Evolutionary conservation across 2,797 vertebrate species (phyloP).

Genomic region (Lemur catta): DNA sequence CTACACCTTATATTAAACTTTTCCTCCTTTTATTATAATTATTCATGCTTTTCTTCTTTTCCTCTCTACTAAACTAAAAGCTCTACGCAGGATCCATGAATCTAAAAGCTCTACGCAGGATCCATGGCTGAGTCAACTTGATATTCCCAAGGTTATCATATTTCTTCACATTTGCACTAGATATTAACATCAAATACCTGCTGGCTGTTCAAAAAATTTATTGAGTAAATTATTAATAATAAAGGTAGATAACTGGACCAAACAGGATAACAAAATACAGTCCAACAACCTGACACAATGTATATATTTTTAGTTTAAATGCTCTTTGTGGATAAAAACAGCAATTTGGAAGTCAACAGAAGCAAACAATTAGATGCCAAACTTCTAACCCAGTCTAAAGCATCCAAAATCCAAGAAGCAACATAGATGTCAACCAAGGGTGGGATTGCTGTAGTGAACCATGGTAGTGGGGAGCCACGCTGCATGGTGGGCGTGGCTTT

Average conservation of each 20-base stretch:
- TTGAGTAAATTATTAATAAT: neutral
- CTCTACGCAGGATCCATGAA: neutral
- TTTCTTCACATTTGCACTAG: neutral
- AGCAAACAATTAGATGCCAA: neutral
- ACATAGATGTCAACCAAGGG: neutral
- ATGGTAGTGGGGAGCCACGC: rapidly evolving
- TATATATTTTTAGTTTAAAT: neutral
- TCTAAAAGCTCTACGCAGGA: neutral
- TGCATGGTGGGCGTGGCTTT: neutral
- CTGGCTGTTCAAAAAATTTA: neutral
- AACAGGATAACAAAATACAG: neutral
- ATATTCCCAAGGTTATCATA: neutral
- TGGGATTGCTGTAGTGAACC: neutral
- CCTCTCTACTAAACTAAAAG: neutral
- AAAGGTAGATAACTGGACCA: neutral
- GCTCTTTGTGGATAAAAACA: neutral
- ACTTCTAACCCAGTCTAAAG: neutral
- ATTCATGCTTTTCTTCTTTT: neutral
- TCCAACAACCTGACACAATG: too few relatives aligned
- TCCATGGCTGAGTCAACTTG: neutral
- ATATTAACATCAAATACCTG: neutral
- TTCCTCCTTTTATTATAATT: neutral
- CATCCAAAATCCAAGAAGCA: neutral
- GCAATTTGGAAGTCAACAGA: neutral
- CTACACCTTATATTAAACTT: neutral